A percentile compares a stretch with the other conserved stretches of the same genome.
Conservation (phyloP, 2,797 vertebrate species). For the Huso huso region DNA sequence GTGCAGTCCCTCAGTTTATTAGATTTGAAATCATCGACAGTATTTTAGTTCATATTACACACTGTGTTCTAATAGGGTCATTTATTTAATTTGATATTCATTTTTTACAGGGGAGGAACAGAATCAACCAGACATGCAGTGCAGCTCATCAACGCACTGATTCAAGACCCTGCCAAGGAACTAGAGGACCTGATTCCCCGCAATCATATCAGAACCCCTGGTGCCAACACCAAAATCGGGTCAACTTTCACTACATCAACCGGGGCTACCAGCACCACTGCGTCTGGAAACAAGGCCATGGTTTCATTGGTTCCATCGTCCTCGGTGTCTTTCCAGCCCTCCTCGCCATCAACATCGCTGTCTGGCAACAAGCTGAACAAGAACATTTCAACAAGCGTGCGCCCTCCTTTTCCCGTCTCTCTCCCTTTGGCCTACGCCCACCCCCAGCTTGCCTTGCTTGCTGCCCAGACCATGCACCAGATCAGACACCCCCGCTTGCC, state of each 20-base stretch:
- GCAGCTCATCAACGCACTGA: constrained; percentile 95
- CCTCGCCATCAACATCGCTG: constrained; percentile 73
- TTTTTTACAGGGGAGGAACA: constrained; percentile 77
- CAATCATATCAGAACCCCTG: constrained; percentile 89
- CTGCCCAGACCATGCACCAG: constrained; percentile 97
- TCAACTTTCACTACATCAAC: constrained; percentile 76
- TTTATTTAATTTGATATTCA: constrained; percentile 6
- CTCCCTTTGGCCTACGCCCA: constrained; percentile 90
- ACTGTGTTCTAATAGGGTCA: no score
- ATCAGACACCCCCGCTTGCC: constrained; percentile 94
- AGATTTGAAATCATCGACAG: no score
- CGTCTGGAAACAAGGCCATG: constrained; percentile 75
- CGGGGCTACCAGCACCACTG: constrained; percentile 68
- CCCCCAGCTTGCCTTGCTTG: constrained; percentile 90
- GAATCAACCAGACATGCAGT: constrained; percentile 95
- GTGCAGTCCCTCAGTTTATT: no score
- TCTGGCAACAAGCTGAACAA: constrained; percentile 79
- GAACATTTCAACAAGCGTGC: constrained; percentile 78
- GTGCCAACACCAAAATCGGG: constrained; percentile 66
- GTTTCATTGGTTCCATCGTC: constrained; percentile 78
- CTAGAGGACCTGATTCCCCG: constrained; percentile 96
- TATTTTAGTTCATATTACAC: no score
- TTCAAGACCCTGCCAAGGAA: constrained; percentile 98
- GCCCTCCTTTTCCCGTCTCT: constrained; percentile 87
- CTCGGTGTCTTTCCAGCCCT: constrained; percentile 79